These are phyloP conservation scores for Hermetia illucens DNA, from an alignment of 1,140 invertebrate genomes.

Conservation along the genomic window DNA sequence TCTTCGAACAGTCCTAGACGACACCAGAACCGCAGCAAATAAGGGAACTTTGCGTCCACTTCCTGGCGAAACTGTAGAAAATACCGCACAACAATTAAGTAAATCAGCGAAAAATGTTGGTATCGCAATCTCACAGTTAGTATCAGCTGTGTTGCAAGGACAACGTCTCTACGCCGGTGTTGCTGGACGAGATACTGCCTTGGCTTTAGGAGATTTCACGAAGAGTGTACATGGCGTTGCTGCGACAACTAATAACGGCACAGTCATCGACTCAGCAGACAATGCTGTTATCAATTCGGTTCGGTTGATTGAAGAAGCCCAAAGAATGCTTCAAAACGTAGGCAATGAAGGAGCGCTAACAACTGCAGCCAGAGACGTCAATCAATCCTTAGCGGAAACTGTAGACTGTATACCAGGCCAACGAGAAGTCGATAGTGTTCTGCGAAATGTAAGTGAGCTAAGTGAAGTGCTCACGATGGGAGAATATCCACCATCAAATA, in stretches of 20 bases:
- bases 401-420: slow-evolving; percentile 79
- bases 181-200: slow-evolving; percentile 66
- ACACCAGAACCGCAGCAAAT: slow-evolving; percentile 60
- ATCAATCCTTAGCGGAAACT: slow-evolving; percentile 31
- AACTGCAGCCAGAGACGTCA: slow-evolving; percentile 42
- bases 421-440: slow-evolving; percentile 74
- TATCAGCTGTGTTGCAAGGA: slow-evolving; percentile 72
- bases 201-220: slow-evolving; percentile 54
- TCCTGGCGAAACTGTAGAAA: slow-evolving; percentile 75
- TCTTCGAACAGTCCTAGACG: slow-evolving; percentile 67
- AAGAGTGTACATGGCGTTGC: slow-evolving; percentile 58
- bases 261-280: slow-evolving; percentile 50
- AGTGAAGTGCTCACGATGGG: slow-evolving; percentile 55
- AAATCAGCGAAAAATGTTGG: slow-evolving; percentile 46
- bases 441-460: slow-evolving; percentile 64
- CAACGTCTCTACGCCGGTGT: slow-evolving; percentile 73
- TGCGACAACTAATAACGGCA: slow-evolving; percentile 34
- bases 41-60: slow-evolving; percentile 58
- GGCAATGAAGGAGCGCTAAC: slow-evolving; percentile 41
- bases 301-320: slow-evolving; percentile 63
- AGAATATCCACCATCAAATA: slow-evolving; percentile 55
- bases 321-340: slow-evolving; percentile 45
- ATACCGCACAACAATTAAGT: slow-evolving; percentile 55
- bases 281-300: slow-evolving; percentile 67
- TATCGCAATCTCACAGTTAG: slow-evolving; percentile 58